Evolutionary conservation across 2,797 vertebrate species (phyloP).

Genomic region (Luscinia megarhynchos): DNA sequence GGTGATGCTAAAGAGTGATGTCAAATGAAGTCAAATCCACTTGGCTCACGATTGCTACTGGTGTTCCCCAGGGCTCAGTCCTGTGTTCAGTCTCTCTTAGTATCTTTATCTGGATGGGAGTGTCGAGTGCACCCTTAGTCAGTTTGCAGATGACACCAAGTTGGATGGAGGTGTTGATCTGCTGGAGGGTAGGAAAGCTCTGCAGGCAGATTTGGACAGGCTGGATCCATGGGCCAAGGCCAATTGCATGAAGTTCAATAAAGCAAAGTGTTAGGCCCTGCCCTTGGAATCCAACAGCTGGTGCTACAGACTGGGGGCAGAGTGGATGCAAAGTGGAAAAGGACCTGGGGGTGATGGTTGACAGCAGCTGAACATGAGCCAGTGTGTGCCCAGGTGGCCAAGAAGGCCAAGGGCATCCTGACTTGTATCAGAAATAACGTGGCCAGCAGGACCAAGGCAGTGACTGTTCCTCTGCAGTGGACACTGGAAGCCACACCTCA

Average conservation of each 20-base stretch:
- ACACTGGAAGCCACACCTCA: accelerated
- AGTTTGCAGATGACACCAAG: not conserved
- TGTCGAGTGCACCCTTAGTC: accelerated
- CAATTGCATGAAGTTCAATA: accelerated
- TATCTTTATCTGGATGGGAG: not conserved
- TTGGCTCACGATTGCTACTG: accelerated
- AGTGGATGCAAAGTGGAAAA: not conserved
- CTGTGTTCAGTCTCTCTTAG: too few relatives aligned
- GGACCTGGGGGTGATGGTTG: not conserved
- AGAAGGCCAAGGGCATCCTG: not conserved
- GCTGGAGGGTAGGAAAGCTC: not conserved
- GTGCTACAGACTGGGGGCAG: accelerated
- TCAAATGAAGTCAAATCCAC: not conserved
- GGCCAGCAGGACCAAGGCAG: not conserved
- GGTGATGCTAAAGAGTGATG: not conserved
- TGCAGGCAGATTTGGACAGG: not conserved
- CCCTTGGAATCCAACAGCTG: not conserved
- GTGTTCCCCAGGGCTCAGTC: not conserved
- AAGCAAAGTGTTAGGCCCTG: not conserved
- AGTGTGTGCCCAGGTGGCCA: not conserved
- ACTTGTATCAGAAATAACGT: accelerated
- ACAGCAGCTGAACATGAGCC: not conserved
- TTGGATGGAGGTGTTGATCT: not conserved
- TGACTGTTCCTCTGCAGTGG: accelerated
- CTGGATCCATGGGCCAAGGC: accelerated